Conservation (phyloP, 2,888 invertebrate species). For the Eupithecia inturbata region DNA sequence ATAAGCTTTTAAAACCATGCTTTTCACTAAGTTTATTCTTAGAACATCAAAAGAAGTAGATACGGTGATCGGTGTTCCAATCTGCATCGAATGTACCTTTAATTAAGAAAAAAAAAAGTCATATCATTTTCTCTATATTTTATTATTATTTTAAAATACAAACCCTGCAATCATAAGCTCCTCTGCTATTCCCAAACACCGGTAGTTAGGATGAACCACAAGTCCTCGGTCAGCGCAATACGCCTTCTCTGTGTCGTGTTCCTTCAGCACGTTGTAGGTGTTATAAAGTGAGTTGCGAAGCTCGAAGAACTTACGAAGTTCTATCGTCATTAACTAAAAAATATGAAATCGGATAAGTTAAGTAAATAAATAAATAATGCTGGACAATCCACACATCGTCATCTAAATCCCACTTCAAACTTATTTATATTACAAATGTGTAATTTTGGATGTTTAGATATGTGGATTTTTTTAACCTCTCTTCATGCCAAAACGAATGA, state of each 20-base stretch:
- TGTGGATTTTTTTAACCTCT: neutral
- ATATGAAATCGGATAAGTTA: neutral
- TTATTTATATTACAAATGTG: neutral
- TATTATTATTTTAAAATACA: neutral
- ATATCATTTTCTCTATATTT: neutral
- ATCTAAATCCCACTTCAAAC: too few relatives aligned
- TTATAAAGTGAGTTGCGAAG: constrained; percentile 38
- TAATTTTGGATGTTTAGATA: neutral
- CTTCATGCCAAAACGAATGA: neutral
- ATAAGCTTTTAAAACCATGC: neutral
- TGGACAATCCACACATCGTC: too few relatives aligned
- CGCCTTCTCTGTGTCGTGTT: constrained; percentile 36
- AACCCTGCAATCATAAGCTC: constrained; percentile 51
- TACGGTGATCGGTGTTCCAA: neutral
- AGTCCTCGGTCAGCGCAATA: constrained; percentile 48
- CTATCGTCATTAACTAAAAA: constrained; percentile 48
- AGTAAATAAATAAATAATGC: too few relatives aligned
- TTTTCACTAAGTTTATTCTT: neutral
- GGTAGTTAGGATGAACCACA: constrained; percentile 46
- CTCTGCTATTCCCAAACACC: constrained; percentile 48
- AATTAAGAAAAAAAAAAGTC: too few relatives aligned
- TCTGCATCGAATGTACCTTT: neutral
- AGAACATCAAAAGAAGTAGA: neutral
- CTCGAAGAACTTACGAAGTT: constrained; percentile 49
- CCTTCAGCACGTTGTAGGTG: constrained; percentile 40